Conservation (phyloP, 2,888 invertebrate genomes). For the Ceratothoa steindachneri region DNA sequence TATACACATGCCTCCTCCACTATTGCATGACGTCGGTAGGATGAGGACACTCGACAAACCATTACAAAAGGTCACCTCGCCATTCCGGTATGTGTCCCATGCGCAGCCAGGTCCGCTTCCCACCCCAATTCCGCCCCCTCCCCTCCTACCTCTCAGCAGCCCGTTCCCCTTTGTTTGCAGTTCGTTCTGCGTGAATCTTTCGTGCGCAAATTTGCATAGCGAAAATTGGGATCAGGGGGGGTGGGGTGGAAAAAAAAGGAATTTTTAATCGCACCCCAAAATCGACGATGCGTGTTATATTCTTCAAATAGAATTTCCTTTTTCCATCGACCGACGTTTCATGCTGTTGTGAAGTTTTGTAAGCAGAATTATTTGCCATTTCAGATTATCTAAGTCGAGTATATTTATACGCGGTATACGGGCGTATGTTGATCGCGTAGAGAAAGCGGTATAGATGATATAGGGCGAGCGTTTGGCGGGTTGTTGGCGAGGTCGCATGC, state of each 20-base stretch:
- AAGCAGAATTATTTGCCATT: not conserved
- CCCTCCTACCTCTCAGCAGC: not conserved
- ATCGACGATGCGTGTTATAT: conserved; percentile 4
- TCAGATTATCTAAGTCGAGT: not conserved
- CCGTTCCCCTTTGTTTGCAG: not conserved
- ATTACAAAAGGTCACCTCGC: no score
- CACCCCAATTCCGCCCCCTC: no score
- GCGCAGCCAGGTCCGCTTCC: no score
- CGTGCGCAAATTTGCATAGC: not conserved
- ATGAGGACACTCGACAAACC: no score
- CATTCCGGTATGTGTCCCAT: no score
- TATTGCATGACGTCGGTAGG: no score
- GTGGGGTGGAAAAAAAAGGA: not conserved
- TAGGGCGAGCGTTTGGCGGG: no score
- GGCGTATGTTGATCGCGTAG: not conserved
- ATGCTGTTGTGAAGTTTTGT: not conserved
- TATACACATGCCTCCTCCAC: no score
- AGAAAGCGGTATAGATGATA: no score
- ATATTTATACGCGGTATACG: not conserved
- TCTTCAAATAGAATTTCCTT: not conserved
- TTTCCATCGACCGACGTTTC: not conserved
- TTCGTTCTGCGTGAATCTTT: conserved; percentile 4
- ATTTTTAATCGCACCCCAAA: conserved; percentile 8
- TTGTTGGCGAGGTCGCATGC: no score
- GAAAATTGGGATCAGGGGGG: not conserved